These are phyloP conservation scores for Germaria angustata DNA, from an alignment of 2,888 invertebrate species.

Conservation along the genomic window DNA sequence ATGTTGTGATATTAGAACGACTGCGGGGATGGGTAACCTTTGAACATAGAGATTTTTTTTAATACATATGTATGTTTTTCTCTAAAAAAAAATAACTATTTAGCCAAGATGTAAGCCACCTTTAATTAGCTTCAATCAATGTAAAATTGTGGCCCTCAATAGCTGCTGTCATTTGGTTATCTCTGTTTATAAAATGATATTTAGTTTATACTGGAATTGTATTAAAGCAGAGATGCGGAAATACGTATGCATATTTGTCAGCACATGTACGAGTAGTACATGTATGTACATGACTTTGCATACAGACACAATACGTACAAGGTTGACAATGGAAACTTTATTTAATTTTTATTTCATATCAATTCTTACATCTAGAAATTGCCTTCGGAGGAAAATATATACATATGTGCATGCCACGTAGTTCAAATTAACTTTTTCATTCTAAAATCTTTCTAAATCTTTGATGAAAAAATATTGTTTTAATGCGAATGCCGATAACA, in stretches of 20 bases:
- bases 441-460: background rate
- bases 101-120: background rate
- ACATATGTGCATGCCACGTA: background rate
- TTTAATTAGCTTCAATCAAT: background rate
- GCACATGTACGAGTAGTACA: too few species aligned
- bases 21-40: conserved; percentile 11
- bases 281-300: conserved; percentile 21
- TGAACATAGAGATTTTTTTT: background rate
- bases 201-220: conserved; percentile 36
- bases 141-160: conserved; percentile 9
- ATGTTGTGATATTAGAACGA: conserved; percentile 21
- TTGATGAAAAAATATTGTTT: conserved; percentile 6
- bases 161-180: background rate
- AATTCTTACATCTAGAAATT: conserved; percentile 14
- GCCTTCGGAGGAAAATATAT: background rate
- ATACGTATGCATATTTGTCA: conserved; percentile 4
- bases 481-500: conserved; percentile 20
- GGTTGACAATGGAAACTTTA: conserved; percentile 57
- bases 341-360: conserved; percentile 24
- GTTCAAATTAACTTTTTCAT: background rate
- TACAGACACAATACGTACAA: conserved; percentile 13
- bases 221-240: conserved; percentile 53
- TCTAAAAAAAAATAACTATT: too few species aligned
- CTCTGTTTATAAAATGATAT: conserved; percentile 43
- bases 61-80: background rate